phyloP scores from a whole-genome alignment of 2,797 vertebrate species.

The Gouania willdenowi region DNA sequence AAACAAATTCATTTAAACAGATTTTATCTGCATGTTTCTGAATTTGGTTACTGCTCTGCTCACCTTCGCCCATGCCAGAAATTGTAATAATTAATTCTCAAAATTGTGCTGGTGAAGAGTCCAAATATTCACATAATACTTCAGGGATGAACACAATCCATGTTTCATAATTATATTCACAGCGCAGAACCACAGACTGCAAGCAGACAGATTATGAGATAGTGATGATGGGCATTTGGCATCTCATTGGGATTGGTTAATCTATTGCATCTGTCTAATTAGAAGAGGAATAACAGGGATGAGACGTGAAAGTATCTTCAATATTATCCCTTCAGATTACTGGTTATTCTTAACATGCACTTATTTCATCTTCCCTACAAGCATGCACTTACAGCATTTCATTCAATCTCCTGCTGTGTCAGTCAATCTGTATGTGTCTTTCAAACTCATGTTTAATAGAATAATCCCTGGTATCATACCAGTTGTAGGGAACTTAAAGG shows the following conservation, averaged over 20 bases:
- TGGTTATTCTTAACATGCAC: constrained; percentile 12
- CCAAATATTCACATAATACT: constrained; percentile 45
- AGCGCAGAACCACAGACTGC: constrained; percentile 15
- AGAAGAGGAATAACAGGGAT: constrained; percentile 24
- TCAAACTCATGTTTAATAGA: constrained; percentile 51
- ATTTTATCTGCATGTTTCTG: too few relatives aligned
- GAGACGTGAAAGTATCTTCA: constrained; percentile 42
- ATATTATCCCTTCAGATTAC: constrained; percentile 39
- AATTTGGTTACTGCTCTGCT: too few relatives aligned
- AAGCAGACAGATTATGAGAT: constrained; percentile 32
- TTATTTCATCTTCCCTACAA: constrained; percentile 42
- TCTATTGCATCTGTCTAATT: constrained; percentile 44
- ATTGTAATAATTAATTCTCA: constrained; percentile 36
- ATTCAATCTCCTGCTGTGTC: constrained; percentile 1
- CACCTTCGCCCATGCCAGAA: constrained; percentile 23
- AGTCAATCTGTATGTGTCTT: constrained; percentile 33
- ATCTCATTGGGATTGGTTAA: constrained; percentile 44
- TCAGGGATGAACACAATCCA: constrained; percentile 28
- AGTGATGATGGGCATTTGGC: constrained; percentile 16
- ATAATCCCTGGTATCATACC: constrained; percentile 57
- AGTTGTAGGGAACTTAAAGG: constrained; percentile 21
- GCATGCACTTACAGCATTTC: background rate
- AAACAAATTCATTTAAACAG: too few relatives aligned
- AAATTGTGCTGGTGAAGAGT: too few relatives aligned
- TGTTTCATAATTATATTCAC: constrained; percentile 53